Evolutionary conservation across 2,888 invertebrate genomes (phyloP).

Genomic region (Lithosia quadra): DNA sequence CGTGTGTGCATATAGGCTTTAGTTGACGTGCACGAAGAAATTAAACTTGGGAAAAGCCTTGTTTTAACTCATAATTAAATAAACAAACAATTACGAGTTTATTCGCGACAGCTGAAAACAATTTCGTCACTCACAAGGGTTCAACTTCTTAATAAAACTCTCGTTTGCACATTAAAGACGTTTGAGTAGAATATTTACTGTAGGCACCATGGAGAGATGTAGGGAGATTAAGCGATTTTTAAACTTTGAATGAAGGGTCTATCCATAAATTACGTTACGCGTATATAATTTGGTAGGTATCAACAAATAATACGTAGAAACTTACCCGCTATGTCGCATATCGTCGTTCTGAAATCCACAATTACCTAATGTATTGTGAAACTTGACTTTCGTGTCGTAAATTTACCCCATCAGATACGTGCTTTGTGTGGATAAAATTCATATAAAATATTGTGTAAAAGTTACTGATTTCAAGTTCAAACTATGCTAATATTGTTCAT

Average conservation of each 20-base stretch:
- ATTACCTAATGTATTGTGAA: conserved; percentile 54
- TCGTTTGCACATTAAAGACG: neutral
- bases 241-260: too few relatives aligned
- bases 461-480: conserved; percentile 36
- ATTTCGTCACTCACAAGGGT: conserved; percentile 21
- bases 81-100: conserved; percentile 34
- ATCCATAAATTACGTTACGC: too few relatives aligned
- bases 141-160: neutral
- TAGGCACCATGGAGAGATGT: neutral
- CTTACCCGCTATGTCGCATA: neutral
- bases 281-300: too few relatives aligned
- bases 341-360: conserved; percentile 31
- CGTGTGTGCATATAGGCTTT: neutral
- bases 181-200: conserved; percentile 3
- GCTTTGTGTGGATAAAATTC: conserved; percentile 41
- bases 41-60: neutral
- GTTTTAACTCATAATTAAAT: conserved; percentile 14
- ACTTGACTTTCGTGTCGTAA: conserved; percentile 43
- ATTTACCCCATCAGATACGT: conserved; percentile 43
- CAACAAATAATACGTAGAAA: too few relatives aligned
- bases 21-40: neutral
- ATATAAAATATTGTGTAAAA: conserved; percentile 42
- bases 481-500: too few relatives aligned
- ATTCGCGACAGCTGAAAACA: conserved; percentile 20
- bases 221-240: neutral